Percentiles rank a stretch among this genome's conserved stretches.
Conservation (phyloP, 2,888 invertebrate genomes). For the Volucella bombylans region DNA sequence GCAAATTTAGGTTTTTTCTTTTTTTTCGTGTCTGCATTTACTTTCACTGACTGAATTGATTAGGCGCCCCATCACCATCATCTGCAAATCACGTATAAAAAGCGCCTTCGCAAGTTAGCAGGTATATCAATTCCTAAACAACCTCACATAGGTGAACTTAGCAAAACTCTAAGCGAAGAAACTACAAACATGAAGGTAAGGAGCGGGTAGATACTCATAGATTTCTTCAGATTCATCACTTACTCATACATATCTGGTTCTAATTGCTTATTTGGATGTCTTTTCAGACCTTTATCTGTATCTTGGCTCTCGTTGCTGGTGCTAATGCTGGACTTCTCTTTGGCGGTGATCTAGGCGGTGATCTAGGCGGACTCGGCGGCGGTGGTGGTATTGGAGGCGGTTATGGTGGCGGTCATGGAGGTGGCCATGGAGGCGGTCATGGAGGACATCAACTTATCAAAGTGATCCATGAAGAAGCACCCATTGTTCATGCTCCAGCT, state of each 20-base stretch:
- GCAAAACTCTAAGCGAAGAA: slow-evolving; percentile 30
- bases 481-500: slow-evolving; percentile 21
- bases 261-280: background rate
- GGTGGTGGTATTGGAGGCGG: slow-evolving; percentile 22
- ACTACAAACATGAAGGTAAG: slow-evolving; percentile 64
- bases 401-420: background rate
- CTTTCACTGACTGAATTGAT: slow-evolving; percentile 36
- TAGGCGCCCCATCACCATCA: background rate
- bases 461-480: slow-evolving; percentile 50
- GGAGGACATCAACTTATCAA: slow-evolving; percentile 28
- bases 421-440: slow-evolving; percentile 2
- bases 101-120: slow-evolving; percentile 8
- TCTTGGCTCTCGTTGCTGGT: slow-evolving; percentile 53
- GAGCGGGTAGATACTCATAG: background rate
- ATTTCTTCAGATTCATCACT: background rate
- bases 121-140: slow-evolving; percentile 43
- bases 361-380: slow-evolving; percentile 5
- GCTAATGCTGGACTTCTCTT: slow-evolving; percentile 64
- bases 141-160: slow-evolving; percentile 33
- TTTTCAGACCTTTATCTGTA: slow-evolving; percentile 55
- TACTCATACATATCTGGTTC: background rate
- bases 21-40: background rate
- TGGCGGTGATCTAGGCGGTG: slow-evolving; percentile 19
- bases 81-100: slow-evolving; percentile 34
- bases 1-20: slow-evolving; percentile 12